Conservation (phyloP, 2,888 invertebrate genomes). For the Alsophila aescularia region DNA sequence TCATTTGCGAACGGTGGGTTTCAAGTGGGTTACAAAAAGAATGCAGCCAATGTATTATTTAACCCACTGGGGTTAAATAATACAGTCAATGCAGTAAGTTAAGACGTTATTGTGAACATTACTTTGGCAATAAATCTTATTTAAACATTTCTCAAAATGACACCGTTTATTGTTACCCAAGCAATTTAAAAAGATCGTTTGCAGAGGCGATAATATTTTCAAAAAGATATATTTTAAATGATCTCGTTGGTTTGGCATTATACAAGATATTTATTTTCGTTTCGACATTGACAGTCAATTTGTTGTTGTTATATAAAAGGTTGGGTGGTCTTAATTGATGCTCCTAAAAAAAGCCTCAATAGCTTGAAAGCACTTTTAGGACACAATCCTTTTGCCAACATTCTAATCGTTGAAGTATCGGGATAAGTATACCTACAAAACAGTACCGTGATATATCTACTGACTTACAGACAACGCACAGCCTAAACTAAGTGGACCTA, state of each 20-base stretch:
- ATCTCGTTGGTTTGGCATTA: slow-evolving; percentile 37
- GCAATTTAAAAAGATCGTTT: slow-evolving; percentile 61
- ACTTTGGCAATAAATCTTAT: slow-evolving; percentile 68
- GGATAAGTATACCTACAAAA: too few species aligned
- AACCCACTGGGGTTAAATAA: slow-evolving; percentile 30
- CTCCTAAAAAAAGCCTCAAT: slow-evolving; percentile 22
- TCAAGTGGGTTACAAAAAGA: slow-evolving; percentile 14
- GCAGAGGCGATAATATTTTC: slow-evolving; percentile 43
- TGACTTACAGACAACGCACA: too few species aligned
- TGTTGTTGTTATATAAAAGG: slow-evolving; percentile 14
- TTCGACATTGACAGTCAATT: slow-evolving; percentile 23
- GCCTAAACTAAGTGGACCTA: too few species aligned
- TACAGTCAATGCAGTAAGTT: slow-evolving; percentile 43
- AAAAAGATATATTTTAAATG: slow-evolving; percentile 46
- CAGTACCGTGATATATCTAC: too few species aligned
- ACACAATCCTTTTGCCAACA: slow-evolving; percentile 4
- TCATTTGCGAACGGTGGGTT: slow-evolving; percentile 27
- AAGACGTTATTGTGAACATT: slow-evolving; percentile 60
- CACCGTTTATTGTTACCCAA: slow-evolving; percentile 64
- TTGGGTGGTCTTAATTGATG: slow-evolving; percentile 26
- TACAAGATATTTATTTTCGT: slow-evolving; percentile 21
- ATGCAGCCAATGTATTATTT: slow-evolving; percentile 12
- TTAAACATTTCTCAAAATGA: slow-evolving; percentile 64
- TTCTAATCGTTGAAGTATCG: too few species aligned
- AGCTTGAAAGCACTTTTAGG: slow-evolving; percentile 1